These are phyloP conservation scores for Elysia chlorotica DNA, from an alignment of 1,140 invertebrate species.

Conservation along the genomic window DNA sequence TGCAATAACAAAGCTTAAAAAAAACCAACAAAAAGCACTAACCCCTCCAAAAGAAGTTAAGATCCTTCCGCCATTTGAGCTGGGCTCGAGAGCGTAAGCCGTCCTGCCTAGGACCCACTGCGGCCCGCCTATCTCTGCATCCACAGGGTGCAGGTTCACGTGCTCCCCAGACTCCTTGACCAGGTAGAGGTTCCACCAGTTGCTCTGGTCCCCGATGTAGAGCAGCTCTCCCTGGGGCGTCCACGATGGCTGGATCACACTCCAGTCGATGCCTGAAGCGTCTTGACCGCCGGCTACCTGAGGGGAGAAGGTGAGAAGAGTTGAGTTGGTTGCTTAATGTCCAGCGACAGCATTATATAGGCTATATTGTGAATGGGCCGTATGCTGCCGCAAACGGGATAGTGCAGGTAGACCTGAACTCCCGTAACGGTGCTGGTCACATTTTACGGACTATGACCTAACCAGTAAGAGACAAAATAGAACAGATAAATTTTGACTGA, in stretches of 20 bases:
- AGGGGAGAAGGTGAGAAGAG: neutral
- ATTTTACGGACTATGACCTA: neutral
- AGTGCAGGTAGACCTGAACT: neutral
- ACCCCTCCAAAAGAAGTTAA: slow-evolving; percentile 31
- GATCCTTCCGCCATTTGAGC: slow-evolving; percentile 41
- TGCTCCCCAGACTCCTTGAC: slow-evolving; percentile 43
- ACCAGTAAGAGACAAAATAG: neutral
- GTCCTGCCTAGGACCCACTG: slow-evolving; percentile 51
- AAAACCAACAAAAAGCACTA: neutral
- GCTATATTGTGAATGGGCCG: no score
- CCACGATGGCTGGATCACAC: slow-evolving; percentile 56
- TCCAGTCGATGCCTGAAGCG: slow-evolving; percentile 38
- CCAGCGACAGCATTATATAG: no score
- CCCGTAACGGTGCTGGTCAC: neutral
- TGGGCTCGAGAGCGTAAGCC: slow-evolving; percentile 42
- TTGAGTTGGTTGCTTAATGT: no score
- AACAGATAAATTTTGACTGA: no score
- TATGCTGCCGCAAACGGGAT: slow-evolving; percentile 19
- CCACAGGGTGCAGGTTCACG: slow-evolving; percentile 39
- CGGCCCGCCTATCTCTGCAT: slow-evolving; percentile 50
- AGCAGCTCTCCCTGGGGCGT: slow-evolving; percentile 47
- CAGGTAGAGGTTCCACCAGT: slow-evolving; percentile 62
- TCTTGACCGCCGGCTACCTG: slow-evolving; percentile 29
- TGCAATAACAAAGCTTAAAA: neutral
- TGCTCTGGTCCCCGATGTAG: slow-evolving; percentile 55